Evolutionary conservation across 2,113 vertebrate genomes (phyloP).

Genomic region (Zootoca vivipara): DNA sequence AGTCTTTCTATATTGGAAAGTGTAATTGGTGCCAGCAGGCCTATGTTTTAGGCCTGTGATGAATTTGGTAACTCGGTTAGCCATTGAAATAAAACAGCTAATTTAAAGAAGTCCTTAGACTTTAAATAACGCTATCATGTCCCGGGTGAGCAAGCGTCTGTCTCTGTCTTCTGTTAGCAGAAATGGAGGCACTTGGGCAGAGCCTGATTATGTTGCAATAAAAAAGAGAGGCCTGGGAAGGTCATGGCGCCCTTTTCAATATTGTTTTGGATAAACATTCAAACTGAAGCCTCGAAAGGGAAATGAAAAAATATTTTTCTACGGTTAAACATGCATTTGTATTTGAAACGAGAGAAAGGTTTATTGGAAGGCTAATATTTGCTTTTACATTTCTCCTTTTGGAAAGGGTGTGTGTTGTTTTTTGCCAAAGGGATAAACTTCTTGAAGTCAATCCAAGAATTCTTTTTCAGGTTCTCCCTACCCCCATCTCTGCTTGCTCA

Average conservation of each 20-base stretch:
- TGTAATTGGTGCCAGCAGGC: neutral
- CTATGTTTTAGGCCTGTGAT: slow-evolving; percentile 3
- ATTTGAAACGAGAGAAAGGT: slow-evolving; percentile 26
- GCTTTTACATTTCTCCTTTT: slow-evolving; percentile 20
- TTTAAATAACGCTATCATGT: neutral
- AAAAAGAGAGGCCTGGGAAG: neutral
- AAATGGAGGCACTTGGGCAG: slow-evolving; percentile 10
- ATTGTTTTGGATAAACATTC: slow-evolving; percentile 32
- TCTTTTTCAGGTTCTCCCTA: slow-evolving; percentile 24
- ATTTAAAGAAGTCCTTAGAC: neutral
- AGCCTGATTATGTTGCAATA: slow-evolving; percentile 18
- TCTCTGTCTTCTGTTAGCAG: neutral
- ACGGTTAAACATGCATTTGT: slow-evolving; percentile 3
- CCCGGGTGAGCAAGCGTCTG: neutral
- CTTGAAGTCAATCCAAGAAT: slow-evolving; percentile 23
- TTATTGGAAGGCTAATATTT: slow-evolving; percentile 43
- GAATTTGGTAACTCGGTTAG: neutral
- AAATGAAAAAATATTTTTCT: slow-evolving; percentile 46
- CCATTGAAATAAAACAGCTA: neutral
- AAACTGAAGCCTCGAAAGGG: slow-evolving; percentile 23
- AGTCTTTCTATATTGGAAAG: neutral
- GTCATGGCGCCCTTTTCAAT: slow-evolving; percentile 12
- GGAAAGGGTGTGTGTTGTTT: neutral
- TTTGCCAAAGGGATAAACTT: slow-evolving; percentile 32
- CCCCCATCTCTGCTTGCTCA: neutral